Conservation (phyloP, 2,888 invertebrate genomes). For the Leucophora obtusa region DNA sequence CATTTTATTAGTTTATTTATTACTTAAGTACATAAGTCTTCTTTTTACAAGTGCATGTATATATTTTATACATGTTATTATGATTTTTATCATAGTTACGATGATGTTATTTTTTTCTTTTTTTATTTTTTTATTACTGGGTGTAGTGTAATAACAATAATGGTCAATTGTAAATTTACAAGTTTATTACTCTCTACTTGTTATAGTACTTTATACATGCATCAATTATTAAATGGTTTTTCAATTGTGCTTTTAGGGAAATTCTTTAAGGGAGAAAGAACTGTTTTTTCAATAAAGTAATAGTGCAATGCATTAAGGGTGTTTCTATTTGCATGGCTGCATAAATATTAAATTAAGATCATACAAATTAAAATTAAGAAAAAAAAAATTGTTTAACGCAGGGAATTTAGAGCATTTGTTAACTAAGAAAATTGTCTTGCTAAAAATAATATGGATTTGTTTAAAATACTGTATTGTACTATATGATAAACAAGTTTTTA, state of each 20-base stretch:
- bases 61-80: no score
- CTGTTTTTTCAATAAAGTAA: no score
- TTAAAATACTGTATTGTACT: no score
- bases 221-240: conserved; percentile 44
- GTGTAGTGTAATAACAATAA: conserved; percentile 12
- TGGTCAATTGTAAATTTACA: conserved; percentile 32
- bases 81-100: not conserved
- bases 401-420: no score
- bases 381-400: no score
- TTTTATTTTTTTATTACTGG: conserved; percentile 1
- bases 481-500: no score
- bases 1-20: not conserved
- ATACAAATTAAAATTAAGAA: no score
- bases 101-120: not conserved
- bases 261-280: not conserved
- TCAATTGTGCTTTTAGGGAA: conserved; percentile 41
- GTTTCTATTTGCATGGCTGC: no score
- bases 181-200: conserved; percentile 34
- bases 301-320: no score
- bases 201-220: not conserved
- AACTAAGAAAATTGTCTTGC: no score
- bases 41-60: not conserved
- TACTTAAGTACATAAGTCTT: not conserved
- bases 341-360: no score
- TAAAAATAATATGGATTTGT: no score